These are phyloP conservation scores for Dipodomys merriami DNA, from an alignment of 2,113 vertebrate genomes.

Conservation along the genomic window DNA sequence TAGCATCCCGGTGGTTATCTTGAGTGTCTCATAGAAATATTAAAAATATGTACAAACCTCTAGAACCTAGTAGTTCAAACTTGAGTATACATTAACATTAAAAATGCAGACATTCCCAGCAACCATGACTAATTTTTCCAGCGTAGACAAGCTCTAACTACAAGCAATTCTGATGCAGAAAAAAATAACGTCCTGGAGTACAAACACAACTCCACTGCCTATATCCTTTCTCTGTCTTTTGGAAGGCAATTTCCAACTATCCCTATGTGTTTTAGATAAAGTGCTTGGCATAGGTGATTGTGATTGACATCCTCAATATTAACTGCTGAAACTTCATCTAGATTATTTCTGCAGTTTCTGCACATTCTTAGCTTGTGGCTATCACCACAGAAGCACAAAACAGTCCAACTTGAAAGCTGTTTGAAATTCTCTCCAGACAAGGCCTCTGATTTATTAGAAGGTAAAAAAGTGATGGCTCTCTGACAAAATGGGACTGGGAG, in stretches of 20 bases:
- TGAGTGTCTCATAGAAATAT: neutral
- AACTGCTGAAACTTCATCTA: slow-evolving; percentile 28
- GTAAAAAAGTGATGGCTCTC: slow-evolving; percentile 6
- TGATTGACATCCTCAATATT: neutral
- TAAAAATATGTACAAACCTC: neutral
- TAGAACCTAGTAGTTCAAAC: neutral
- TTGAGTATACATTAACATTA: neutral
- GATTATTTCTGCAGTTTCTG: slow-evolving; percentile 32
- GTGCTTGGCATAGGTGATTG: neutral
- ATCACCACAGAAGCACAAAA: slow-evolving; percentile 48
- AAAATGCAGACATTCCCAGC: neutral
- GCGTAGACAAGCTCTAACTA: neutral
- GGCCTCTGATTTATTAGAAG: slow-evolving; percentile 33
- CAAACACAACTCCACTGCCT: neutral
- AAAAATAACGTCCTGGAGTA: neutral
- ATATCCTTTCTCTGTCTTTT: neutral
- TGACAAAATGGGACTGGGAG: neutral
- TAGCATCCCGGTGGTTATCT: neutral
- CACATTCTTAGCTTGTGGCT: slow-evolving; percentile 38
- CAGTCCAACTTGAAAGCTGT: slow-evolving; percentile 31
- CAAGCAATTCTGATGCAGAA: neutral
- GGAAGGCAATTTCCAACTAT: neutral
- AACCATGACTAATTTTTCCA: neutral
- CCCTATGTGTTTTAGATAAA: slow-evolving; percentile 23
- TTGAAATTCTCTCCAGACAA: slow-evolving; percentile 54